Conservation (phyloP, 2,888 invertebrate species). For the Anoncus sp. region DNA sequence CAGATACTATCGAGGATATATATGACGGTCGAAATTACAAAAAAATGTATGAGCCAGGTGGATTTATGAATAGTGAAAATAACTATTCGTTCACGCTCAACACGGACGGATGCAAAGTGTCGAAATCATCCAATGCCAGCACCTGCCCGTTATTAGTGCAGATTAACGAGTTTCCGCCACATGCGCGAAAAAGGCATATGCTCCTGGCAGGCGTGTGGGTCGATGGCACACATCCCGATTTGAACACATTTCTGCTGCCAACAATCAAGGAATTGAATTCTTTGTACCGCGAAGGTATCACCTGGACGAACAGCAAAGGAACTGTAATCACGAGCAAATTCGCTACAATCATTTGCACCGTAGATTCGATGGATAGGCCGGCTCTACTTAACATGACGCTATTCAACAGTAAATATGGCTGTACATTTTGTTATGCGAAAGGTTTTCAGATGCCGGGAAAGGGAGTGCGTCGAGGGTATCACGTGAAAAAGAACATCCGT, state of each 20-base stretch:
- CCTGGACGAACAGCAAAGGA: too few species aligned
- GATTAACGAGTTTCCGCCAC: slow-evolving; percentile 31
- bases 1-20: slow-evolving; percentile 32
- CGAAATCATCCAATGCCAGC: slow-evolving; percentile 33
- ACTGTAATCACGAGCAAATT: slow-evolving; percentile 44
- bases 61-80: slow-evolving; percentile 21
- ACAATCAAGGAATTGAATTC: slow-evolving; percentile 15
- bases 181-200: slow-evolving; percentile 31
- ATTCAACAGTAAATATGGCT: slow-evolving; percentile 57
- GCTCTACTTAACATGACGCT: slow-evolving; percentile 46
- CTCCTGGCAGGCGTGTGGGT: slow-evolving; percentile 52
- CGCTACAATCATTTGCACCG: slow-evolving; percentile 7
- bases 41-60: slow-evolving; percentile 9
- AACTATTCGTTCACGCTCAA: slow-evolving; percentile 43
- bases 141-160: slow-evolving; percentile 33
- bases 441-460: not conserved
- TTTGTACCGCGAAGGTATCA: slow-evolving; percentile 16
- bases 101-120: slow-evolving; percentile 43
- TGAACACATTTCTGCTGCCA: slow-evolving; percentile 16
- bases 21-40: slow-evolving; percentile 41
- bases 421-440: slow-evolving; percentile 52
- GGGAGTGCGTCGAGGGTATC: too few species aligned
- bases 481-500: too few species aligned
- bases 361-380: slow-evolving; percentile 54
- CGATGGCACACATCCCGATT: slow-evolving; percentile 8